Evolutionary conservation across 2,113 vertebrate species (phyloP).

Genomic region (Aegotheles bennettii): DNA sequence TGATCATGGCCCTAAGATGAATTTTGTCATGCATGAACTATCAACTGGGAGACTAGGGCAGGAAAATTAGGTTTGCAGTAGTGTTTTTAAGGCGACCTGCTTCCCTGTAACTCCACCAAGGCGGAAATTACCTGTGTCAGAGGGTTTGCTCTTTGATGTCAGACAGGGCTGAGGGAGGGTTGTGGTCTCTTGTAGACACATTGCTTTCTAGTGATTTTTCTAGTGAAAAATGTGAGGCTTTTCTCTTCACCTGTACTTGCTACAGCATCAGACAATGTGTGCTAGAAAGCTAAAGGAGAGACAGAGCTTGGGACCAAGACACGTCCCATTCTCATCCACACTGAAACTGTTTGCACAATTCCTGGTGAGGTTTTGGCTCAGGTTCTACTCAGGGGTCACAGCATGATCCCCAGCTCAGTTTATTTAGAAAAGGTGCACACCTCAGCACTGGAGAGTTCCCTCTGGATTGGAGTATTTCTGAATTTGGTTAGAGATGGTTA

Average conservation of each 20-base stretch:
- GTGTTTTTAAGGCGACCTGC: neutral
- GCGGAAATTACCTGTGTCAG: neutral
- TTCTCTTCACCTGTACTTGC: neutral
- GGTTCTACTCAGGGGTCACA: neutral
- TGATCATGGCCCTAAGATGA: neutral
- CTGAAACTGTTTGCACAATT: neutral
- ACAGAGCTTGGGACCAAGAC: neutral
- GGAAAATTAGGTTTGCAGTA: neutral
- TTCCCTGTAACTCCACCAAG: neutral
- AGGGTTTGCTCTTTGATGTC: neutral
- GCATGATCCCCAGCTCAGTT: neutral
- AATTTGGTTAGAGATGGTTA: neutral
- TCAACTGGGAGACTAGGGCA: neutral
- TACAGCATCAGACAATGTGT: neutral
- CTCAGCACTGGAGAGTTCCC: neutral
- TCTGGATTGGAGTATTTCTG: neutral
- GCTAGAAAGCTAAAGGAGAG: neutral
- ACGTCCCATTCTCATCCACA: neutral
- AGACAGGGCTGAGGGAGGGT: neutral
- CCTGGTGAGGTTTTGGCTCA: neutral
- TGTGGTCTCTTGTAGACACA: neutral
- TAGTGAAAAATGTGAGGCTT: neutral
- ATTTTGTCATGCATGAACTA: neutral
- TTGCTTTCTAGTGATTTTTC: neutral
- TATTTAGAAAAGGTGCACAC: neutral